phyloP scores from a whole-genome alignment of 2,113 vertebrate genomes.

The Capreolus pygargus region DNA sequence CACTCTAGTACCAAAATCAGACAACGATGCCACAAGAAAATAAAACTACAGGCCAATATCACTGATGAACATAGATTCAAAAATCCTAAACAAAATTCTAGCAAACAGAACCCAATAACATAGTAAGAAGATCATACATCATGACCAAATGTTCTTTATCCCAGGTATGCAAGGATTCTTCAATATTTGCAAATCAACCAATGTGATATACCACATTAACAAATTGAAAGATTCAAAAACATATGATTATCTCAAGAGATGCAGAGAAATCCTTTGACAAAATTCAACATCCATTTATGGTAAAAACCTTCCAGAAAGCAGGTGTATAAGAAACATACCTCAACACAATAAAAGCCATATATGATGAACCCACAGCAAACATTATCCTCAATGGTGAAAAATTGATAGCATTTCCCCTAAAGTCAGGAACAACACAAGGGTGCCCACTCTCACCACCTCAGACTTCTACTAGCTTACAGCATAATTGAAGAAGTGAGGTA shows the following conservation, averaged over 20 bases:
- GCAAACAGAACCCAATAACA: neutral
- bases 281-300: neutral
- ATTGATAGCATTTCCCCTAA: neutral
- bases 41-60: neutral
- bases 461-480: neutral
- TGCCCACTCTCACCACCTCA: neutral
- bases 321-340: neutral
- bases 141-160: neutral
- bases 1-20: neutral
- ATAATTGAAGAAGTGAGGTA: neutral
- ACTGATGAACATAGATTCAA: neutral
- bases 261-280: neutral
- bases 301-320: neutral
- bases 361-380: neutral
- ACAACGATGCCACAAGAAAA: neutral
- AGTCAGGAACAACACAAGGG: neutral
- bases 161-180: neutral
- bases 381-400: neutral
- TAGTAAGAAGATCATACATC: neutral
- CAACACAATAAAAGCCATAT: neutral
- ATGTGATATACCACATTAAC: neutral
- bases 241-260: neutral
- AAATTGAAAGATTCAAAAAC: neutral
- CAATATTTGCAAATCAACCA: neutral
- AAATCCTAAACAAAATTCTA: neutral